A percentile compares a stretch with the other conserved stretches of the same genome.
phyloP scores from a whole-genome alignment of 1,140 invertebrate genomes.

The Heterodera carotae region DNA sequence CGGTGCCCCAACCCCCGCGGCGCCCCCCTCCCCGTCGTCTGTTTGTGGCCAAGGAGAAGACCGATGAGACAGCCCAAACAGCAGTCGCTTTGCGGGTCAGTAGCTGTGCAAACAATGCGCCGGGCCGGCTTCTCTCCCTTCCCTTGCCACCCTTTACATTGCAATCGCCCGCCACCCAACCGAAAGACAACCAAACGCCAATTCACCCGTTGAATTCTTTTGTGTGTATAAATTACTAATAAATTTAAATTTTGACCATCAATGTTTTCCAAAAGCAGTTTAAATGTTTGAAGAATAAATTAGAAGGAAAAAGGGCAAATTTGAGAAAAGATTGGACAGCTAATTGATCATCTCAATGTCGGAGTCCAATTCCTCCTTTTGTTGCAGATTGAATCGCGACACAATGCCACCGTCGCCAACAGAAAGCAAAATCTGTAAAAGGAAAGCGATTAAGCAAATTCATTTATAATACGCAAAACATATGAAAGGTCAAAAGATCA shows the following conservation, averaged over 20 bases:
- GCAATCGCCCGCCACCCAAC: not conserved
- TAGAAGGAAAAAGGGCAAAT: not conserved
- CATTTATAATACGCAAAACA: too few species aligned
- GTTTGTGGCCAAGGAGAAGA: not conserved
- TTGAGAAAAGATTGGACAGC: not conserved
- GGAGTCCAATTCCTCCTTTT: not conserved
- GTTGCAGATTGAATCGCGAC: constrained; percentile 20
- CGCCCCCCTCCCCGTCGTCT: not conserved
- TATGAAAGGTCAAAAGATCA: too few species aligned
- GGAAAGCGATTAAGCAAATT: not conserved
- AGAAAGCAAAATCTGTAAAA: not conserved
- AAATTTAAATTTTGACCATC: not conserved
- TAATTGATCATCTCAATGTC: not conserved
- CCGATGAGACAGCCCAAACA: not conserved
- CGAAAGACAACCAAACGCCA: not conserved
- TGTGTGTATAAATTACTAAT: not conserved
- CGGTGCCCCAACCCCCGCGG: too few species aligned
- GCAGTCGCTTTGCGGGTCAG: not conserved
- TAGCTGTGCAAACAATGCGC: not conserved
- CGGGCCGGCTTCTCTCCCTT: too few species aligned
- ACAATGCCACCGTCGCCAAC: constrained; percentile 14
- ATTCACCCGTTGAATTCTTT: not conserved
- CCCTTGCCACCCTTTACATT: not conserved
- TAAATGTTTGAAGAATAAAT: not conserved
- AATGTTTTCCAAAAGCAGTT: too few species aligned